Evolutionary conservation across 2,113 vertebrate species (phyloP).

Genomic region (Irena cyanogastra): DNA sequence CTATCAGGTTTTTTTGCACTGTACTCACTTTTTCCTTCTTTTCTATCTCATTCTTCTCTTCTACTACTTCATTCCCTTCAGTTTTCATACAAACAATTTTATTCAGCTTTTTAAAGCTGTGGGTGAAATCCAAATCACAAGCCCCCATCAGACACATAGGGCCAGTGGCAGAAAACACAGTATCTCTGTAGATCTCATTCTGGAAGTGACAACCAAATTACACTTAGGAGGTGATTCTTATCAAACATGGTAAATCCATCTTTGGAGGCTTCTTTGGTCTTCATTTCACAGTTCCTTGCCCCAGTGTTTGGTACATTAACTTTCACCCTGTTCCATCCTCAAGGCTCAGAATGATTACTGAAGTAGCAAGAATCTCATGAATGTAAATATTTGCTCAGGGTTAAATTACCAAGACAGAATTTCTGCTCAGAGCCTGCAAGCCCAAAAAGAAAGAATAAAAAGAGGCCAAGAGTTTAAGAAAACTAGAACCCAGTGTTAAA

Average conservation of each 20-base stretch:
- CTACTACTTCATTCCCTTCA: not conserved
- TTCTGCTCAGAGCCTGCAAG: not conserved
- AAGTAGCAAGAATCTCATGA: slow-evolving; percentile 51
- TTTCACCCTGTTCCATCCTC: not conserved
- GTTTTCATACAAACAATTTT: not conserved
- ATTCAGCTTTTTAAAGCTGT: not conserved
- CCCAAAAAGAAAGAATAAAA: slow-evolving; percentile 9
- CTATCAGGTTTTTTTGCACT: not conserved
- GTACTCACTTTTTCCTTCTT: not conserved
- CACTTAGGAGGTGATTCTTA: not conserved
- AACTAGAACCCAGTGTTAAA: not conserved
- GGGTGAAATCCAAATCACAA: not conserved
- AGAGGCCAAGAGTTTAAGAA: slow-evolving; percentile 46
- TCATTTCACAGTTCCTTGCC: not conserved
- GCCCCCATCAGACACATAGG: not conserved
- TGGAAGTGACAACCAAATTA: not conserved
- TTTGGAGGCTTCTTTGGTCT: not conserved
- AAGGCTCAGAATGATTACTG: not conserved
- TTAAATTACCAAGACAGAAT: slow-evolving; percentile 25
- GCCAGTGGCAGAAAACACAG: not conserved
- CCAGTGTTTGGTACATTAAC: not conserved
- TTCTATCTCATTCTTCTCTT: not conserved
- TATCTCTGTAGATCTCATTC: not conserved
- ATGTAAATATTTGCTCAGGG: slow-evolving; percentile 47
- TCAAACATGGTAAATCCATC: not conserved